Base-by-base conservation (phyloP, 2,113 vertebrate genomes). In the Stigmatopora nigra region DNA sequence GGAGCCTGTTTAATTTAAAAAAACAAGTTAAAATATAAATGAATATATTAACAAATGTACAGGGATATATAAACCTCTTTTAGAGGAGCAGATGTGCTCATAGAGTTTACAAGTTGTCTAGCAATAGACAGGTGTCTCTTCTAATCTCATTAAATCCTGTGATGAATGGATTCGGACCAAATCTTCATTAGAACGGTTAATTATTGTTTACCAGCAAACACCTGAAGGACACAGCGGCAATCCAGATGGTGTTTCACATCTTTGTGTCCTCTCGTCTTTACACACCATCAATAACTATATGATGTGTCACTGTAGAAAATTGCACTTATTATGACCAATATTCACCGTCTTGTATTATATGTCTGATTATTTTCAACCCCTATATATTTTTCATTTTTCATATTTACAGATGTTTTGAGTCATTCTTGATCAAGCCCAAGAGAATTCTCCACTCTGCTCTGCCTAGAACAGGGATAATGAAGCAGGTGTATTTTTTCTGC, bases 161-260 rank as follows among this genome's bases (percentile, higher is more conserved):
- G 66, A 72, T 57, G 12, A 44, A 60, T 13, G 1, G 22, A 60
- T 51, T 38, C 65, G 73, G 82, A 63, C 58, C 63, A 72, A 73
- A 64, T 80, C 73, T 45, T 78, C 75, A 81, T 81, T 81, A 82
- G 71, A 41, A 41, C 9, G 9, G 38, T 41, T 10, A 41, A 85
- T 85, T 78, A 82, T 25, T 71, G 71, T 71, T 67, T 79, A 70
- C 52, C 70, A 80, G 83, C 77, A 72, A 85, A 80, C 85, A 85
- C 79, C 80, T 84, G 83, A 81, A 82, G 63, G 69, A 76, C 76
- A 76, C 61, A 60, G 19, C 8, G 58, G 53, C 61, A 56, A 64
- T 47, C 71, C 67, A 72, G 69, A 75, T 80, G 73, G 70, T 61
- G 63, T 69, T 67, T 63, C 13, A 60, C 66, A 61, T 62, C 48